phyloP scores from a whole-genome alignment of 2,113 vertebrate species.

The Sinocyclocheilus anshuiensis region DNA sequence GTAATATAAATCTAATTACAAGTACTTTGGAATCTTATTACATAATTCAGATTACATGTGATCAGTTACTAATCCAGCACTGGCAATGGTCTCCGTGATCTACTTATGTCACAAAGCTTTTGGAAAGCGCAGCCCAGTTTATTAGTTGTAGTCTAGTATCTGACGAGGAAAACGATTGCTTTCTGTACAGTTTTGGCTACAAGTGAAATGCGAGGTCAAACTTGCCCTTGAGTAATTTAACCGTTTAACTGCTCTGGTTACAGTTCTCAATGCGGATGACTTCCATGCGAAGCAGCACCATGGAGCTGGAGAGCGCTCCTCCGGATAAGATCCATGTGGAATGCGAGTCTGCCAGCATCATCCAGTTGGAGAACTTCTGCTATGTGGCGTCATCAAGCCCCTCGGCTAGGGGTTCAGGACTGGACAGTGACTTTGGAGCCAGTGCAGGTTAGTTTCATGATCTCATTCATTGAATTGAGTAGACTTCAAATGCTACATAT shows the following conservation, averaged over 20 bases:
- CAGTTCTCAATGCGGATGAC: conserved; percentile 29
- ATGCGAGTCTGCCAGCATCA: conserved; percentile 65
- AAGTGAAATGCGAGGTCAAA: background rate
- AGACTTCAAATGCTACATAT: background rate
- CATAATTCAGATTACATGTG: too few relatives aligned
- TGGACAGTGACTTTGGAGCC: conserved; percentile 84
- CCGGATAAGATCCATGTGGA: conserved; percentile 60
- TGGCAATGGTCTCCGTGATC: too few relatives aligned
- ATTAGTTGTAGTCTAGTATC: background rate
- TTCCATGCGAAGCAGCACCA: conserved; percentile 63
- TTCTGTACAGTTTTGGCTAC: background rate
- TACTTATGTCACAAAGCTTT: too few relatives aligned
- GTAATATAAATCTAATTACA: too few relatives aligned
- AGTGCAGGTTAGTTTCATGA: conserved; percentile 75
- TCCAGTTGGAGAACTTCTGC: conserved; percentile 56
- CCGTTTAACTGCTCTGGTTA: background rate
- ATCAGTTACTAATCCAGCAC: too few relatives aligned
- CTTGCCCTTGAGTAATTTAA: background rate
- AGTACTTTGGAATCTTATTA: too few relatives aligned
- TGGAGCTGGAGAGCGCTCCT: conserved; percentile 57
- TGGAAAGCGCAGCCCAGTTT: too few relatives aligned
- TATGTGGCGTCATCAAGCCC: conserved; percentile 53
- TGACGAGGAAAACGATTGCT: background rate
- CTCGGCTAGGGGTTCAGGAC: conserved; percentile 72
- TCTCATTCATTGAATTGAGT: background rate